Base-by-base conservation (phyloP, 2,113 vertebrate genomes). In the Alethe diademata region DNA sequence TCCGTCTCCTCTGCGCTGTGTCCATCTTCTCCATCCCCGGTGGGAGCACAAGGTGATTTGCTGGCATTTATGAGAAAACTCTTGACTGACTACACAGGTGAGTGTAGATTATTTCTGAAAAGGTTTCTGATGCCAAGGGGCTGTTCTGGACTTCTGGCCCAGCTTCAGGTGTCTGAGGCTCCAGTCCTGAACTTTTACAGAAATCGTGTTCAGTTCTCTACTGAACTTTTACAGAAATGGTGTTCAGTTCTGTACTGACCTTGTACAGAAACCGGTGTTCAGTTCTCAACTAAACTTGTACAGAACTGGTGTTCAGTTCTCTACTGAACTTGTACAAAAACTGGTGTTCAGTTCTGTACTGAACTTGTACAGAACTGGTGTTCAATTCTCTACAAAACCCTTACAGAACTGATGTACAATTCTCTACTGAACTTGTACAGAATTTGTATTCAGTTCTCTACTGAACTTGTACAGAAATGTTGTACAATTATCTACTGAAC, bases 1-100 rank as follows among this genome's bases (percentile, higher is more conserved):
- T 29, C 51, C 1, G 0, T 29, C 42, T 56, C 29, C 42, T 40
- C 82, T 2, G 12, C 10, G 0, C 2, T 3, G 24, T 8, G 42
- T 35, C 43, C 51, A 12, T 42, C 70, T 57, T 35, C 70, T 40
- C 42, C 35, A 15, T 57, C 29, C 42, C 50, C 0, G 0, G 8
- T 48, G 70, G 35, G 42, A 85, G 5, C 70, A 42, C 51, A 57
- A 66, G 60, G 35, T 7, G 31, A 57, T 57, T 25, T 29, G 35
- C 29, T 65, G 42, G 24, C 29, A 7, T 29, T 50, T n/a, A 19
- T 19, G 35, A 42, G 35, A 22, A 57, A 42, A 57, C 24, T 15
- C 35, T 56, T 65, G 60, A 12, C 35, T 66, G 60, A 57, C 35
- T 50, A 9, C 25, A 50, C 35, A 31, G 1, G 23, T 57, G 56